A percentile compares a stretch with the other conserved stretches of the same genome.
Evolutionary conservation across 2,888 invertebrate genomes (phyloP).

Genomic region (Caprella mutica): DNA sequence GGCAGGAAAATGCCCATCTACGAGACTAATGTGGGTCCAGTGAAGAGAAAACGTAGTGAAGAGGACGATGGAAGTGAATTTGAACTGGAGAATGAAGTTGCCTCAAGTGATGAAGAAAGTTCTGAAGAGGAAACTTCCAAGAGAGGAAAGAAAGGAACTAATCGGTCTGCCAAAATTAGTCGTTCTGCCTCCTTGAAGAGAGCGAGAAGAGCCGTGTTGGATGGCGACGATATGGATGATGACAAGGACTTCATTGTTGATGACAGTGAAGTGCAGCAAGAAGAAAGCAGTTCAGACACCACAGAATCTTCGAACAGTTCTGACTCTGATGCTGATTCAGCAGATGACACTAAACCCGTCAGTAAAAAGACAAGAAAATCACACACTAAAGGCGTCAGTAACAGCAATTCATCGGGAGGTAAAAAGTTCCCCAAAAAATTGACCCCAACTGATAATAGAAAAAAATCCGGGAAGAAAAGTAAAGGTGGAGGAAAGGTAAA

Average conservation of each 20-base stretch:
- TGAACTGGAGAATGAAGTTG: conserved; percentile 23
- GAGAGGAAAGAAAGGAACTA: conserved; percentile 3
- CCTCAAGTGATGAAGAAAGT: conserved; percentile 23
- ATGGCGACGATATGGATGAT: conserved; percentile 20
- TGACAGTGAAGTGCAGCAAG: conserved; percentile 2
- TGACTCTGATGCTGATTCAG: conserved; percentile 15
- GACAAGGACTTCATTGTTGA: conserved; percentile 26
- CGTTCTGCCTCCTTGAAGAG: conserved; percentile 14
- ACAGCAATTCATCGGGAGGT: neutral
- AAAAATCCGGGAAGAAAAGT: neutral
- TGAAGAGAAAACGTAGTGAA: conserved; percentile 4
- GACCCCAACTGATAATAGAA: too few species aligned
- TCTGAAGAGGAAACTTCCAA: conserved; percentile 17
- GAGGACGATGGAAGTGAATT: conserved; percentile 11
- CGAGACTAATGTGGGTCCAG: neutral
- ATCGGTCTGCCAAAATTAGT: neutral
- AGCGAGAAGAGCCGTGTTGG: conserved; percentile 19
- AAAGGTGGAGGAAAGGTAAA: neutral
- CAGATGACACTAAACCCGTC: conserved; percentile 2
- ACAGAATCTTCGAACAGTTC: conserved; percentile 14
- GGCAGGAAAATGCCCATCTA: conserved; percentile 4
- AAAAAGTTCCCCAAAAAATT: conserved; percentile 3
- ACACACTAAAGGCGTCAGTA: neutral
- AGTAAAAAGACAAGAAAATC: conserved; percentile 13
- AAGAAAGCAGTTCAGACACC: conserved; percentile 22